phyloP scores from a whole-genome alignment of 2,113 vertebrate species.

The Progne subis region DNA sequence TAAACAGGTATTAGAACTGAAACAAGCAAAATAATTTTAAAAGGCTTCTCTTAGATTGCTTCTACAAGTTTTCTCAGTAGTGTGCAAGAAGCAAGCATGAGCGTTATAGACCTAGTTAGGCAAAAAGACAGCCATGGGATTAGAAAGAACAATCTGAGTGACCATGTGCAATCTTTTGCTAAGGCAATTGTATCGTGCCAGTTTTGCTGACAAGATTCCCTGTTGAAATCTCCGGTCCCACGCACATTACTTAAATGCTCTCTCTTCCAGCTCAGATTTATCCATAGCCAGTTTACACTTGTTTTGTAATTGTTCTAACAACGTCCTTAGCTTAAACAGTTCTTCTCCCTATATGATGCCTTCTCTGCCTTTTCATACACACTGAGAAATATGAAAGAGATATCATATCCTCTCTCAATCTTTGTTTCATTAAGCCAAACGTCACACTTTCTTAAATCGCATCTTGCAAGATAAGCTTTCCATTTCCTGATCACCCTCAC shows the following conservation, averaged over 20 bases:
- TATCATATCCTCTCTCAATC: neutral
- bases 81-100: neutral
- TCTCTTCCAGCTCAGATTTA: neutral
- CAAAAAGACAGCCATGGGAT: neutral
- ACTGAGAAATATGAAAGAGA: neutral
- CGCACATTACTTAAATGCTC: neutral
- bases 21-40: neutral
- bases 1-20: neutral
- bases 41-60: neutral
- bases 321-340: neutral
- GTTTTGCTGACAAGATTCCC: neutral
- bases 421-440: slow-evolving; percentile 1
- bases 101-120: neutral
- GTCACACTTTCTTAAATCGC: neutral
- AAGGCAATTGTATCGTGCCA: neutral
- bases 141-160: neutral
- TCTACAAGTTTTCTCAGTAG: neutral
- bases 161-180: neutral
- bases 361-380: neutral
- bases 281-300: neutral
- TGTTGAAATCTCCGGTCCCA: neutral
- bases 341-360: neutral
- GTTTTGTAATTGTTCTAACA: neutral
- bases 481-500: neutral
- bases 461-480: slow-evolving; percentile 20